These are phyloP conservation scores for Botia almorhae DNA, from an alignment of 2,797 vertebrate species.

Conservation along the genomic window DNA sequence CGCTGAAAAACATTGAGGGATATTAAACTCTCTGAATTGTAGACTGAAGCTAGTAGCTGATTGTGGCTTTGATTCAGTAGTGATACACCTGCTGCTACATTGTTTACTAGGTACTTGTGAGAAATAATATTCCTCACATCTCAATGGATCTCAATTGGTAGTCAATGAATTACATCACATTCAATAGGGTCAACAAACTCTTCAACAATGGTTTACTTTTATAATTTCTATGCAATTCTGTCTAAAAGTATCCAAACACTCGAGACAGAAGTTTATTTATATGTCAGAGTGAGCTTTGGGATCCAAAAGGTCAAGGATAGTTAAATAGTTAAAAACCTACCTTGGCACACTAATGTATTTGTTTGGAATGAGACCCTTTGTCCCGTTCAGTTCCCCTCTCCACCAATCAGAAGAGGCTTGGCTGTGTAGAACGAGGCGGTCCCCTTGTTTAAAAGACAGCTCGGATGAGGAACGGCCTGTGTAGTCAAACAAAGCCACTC, in stretches of 20 bases:
- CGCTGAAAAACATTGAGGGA: constrained; percentile 13
- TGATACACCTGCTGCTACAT: too few relatives aligned
- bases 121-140: too few relatives aligned
- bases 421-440: constrained; percentile 68
- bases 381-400: constrained; percentile 68
- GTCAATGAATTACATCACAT: too few relatives aligned
- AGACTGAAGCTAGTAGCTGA: neutral
- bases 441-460: constrained; percentile 71
- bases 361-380: constrained; percentile 73
- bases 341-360: constrained; percentile 72
- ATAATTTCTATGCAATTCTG: too few relatives aligned
- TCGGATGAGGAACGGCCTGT: constrained; percentile 63
- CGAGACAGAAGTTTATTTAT: too few relatives aligned
- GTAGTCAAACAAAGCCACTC: constrained; percentile 71
- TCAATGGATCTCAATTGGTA: neutral
- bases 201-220: too few relatives aligned
- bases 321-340: constrained; percentile 62
- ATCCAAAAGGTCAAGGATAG: neutral
- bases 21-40: neutral
- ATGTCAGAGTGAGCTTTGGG: neutral
- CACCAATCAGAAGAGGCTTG: constrained; percentile 77
- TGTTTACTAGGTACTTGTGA: too few relatives aligned
- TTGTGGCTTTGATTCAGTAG: too few relatives aligned
- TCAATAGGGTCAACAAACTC: neutral
- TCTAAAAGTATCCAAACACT: too few relatives aligned